Percentiles rank a stretch among this genome's conserved stretches.
Conservation (phyloP, 2,888 invertebrate genomes). For the Elysia crispata region DNA sequence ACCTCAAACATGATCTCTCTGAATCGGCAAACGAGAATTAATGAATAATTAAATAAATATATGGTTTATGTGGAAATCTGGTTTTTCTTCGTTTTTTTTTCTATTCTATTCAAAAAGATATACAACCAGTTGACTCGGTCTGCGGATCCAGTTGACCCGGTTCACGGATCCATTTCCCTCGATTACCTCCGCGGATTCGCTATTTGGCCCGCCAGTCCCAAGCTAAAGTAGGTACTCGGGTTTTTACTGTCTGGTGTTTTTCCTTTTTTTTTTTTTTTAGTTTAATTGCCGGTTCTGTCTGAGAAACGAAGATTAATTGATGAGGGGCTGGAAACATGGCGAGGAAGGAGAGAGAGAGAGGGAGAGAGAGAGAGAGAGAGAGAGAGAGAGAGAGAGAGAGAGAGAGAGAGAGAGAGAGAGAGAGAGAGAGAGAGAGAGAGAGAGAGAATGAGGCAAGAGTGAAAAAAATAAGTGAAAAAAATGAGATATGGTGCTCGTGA, state of each 20-base stretch:
- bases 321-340: not conserved
- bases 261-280: conserved; percentile 48
- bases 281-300: conserved; percentile 36
- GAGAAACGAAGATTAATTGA: not conserved
- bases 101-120: too few relatives aligned
- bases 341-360: conserved; percentile 25
- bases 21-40: too few relatives aligned
- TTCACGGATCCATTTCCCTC: too few relatives aligned
- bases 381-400: conserved; percentile 16
- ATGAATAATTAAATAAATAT: too few relatives aligned
- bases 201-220: too few relatives aligned
- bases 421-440: not conserved
- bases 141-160: too few relatives aligned
- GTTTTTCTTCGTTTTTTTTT: too few relatives aligned
- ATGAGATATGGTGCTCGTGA: not conserved
- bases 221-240: too few relatives aligned
- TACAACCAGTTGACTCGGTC: too few relatives aligned
- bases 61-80: too few relatives aligned
- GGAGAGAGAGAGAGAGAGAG: conserved; percentile 23
- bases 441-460: not conserved
- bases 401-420: not conserved
- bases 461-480: not conserved
- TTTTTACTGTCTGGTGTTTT: conserved; percentile 10
- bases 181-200: too few relatives aligned
- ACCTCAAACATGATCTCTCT: too few relatives aligned